Percentiles rank a stretch among this genome's conserved stretches.
phyloP scores from a whole-genome alignment of 1,140 invertebrate genomes.

The Lucilia sericata region DNA sequence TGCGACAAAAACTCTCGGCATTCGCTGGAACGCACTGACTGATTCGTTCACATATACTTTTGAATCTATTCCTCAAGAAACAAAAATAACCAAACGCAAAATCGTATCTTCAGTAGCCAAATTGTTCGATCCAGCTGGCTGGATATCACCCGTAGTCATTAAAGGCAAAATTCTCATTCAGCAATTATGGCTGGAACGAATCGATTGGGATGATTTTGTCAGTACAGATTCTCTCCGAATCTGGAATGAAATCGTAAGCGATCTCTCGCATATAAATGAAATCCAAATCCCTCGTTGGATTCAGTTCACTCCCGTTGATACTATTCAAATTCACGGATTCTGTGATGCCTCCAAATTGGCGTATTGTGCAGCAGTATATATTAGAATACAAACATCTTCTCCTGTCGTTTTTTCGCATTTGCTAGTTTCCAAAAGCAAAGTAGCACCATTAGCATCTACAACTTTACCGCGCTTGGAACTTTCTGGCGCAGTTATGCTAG shows the following conservation, averaged over 20 bases:
- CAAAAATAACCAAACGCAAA: not conserved
- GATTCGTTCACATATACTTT: slow-evolving; percentile 1
- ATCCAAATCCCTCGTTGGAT: slow-evolving; percentile 36
- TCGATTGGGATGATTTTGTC: slow-evolving; percentile 27
- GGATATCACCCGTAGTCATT: not conserved
- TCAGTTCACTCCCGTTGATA: not conserved
- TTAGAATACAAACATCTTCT: not conserved
- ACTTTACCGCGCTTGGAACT: not conserved
- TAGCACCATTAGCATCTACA: not conserved
- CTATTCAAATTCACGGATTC: not conserved
- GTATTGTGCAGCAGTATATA: not conserved
- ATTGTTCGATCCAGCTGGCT: slow-evolving; percentile 25
- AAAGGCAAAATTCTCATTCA: slow-evolving; percentile 36
- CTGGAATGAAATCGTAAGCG: not conserved
- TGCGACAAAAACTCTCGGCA: not conserved
- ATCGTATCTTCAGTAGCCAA: not conserved
- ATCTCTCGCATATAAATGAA: not conserved
- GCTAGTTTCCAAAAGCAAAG: not conserved
- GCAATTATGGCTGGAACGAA: slow-evolving; percentile 1
- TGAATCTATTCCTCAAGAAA: not conserved
- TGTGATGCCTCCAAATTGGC: not conserved
- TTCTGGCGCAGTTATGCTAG: not conserved
- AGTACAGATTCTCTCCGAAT: not conserved
- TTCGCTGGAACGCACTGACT: slow-evolving; percentile 25
- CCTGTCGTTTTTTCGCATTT: not conserved